Base-by-base conservation (phyloP, 2,113 vertebrate genomes). In the Sinocyclocheilus anophthalmus region DNA sequence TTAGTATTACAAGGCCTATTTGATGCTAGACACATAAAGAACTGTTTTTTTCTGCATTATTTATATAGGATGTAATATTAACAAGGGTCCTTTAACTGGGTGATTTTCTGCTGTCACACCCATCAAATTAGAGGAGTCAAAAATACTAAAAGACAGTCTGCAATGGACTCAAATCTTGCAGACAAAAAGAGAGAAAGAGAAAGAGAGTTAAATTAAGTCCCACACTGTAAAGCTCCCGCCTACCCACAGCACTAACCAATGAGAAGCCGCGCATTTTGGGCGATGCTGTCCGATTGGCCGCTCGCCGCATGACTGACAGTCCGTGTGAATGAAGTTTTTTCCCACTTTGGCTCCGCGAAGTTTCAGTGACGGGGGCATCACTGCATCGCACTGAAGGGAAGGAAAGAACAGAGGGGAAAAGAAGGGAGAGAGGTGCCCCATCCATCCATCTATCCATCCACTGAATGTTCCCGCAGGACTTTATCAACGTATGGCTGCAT, bases 401-500 rank as follows among this genome's bases (percentile, higher is more conserved):
- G 84, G 90, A 88, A 92, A 94, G 86, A 91, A 91, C 81, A 93
- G 88, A 91, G 81, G 90, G 75, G 89, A 89, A 88, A 90, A 45
- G 87, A 91, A 88, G 88, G 88, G 91, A 94, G 86, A 92, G 92
- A 88, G 94, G 91, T 85, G 91, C 78, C 87, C 84, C 92, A 92
- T 92, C 93, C 92, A 94, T 91, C 86, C 90, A 91, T 87, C 84
- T 86, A 80, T 48, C 86, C 92, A 90, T 92, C 92, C 90, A 90
- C 92, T 73, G 33, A 53, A 76, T 24, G 53, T 39, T 77, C 59
- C 59, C 57, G 82, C 82, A 78, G 86, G 85, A 92, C 92, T 85
- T 89, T 87, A 84, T 81, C 73, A 90, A 93, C 92, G 87, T 94
- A 95, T 95, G 95, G 95, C 95, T 94, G 94, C 92, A 91, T 95